These are phyloP conservation scores for Sinohyriopsis cumingii DNA, from an alignment of 2,888 invertebrate genomes.

Conservation along the genomic window DNA sequence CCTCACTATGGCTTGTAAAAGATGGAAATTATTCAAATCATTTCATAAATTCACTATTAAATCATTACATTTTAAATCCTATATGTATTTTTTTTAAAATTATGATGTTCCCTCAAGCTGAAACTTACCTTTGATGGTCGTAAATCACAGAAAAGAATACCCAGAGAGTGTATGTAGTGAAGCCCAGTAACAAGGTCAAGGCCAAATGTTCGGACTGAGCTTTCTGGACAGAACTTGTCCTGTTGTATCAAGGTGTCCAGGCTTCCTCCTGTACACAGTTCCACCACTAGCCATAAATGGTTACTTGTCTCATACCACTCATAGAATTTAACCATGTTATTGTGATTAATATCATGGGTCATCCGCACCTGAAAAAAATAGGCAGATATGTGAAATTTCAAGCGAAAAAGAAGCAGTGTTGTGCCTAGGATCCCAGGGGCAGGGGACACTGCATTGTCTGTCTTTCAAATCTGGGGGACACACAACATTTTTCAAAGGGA, in stretches of 20 bases:
- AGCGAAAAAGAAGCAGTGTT: too few relatives aligned
- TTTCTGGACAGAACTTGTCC: constrained; percentile 70
- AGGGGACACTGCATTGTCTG: too few relatives aligned
- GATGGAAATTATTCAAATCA: too few relatives aligned
- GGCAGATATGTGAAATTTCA: not conserved
- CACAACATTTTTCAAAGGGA: too few relatives aligned
- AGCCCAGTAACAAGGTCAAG: constrained; percentile 68
- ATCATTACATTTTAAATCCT: too few relatives aligned
- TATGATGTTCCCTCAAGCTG: not conserved
- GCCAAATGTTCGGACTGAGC: constrained; percentile 67
- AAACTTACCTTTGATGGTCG: constrained; percentile 68
- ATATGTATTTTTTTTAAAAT: too few relatives aligned
- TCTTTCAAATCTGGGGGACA: too few relatives aligned
- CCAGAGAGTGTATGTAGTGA: constrained; percentile 71
- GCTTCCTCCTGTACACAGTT: constrained; percentile 71
- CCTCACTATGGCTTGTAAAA: too few relatives aligned
- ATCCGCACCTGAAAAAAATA: constrained; percentile 66
- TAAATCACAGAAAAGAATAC: constrained; percentile 71
- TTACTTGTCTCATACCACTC: constrained; percentile 74
- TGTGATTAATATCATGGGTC: constrained; percentile 71
- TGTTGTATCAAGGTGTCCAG: constrained; percentile 67
- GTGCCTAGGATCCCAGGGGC: too few relatives aligned
- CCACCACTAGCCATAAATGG: constrained; percentile 72
- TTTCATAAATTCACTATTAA: too few relatives aligned
- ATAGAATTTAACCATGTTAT: constrained; percentile 70